A percentile compares a stretch with the other conserved stretches of the same genome.
Evolutionary conservation across 2,113 vertebrate species (phyloP).

Genomic region (Semnornis frantzii): DNA sequence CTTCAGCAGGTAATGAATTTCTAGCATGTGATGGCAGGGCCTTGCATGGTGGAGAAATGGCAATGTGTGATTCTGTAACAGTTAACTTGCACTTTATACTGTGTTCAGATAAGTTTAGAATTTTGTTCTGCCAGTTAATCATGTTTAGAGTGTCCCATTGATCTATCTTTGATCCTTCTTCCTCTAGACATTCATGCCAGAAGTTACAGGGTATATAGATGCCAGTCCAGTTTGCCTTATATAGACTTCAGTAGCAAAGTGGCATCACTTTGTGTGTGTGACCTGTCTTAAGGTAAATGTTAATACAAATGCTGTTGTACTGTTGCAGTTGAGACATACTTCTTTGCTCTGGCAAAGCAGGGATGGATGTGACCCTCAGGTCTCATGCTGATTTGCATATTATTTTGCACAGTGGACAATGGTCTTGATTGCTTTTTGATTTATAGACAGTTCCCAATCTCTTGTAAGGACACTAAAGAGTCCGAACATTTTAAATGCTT

Average conservation of each 20-base stretch:
- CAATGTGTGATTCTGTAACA: not conserved
- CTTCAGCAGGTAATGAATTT: not conserved
- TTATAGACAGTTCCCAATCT: not conserved
- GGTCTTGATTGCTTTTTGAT: not conserved
- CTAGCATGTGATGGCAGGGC: not conserved
- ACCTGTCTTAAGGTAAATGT: not conserved
- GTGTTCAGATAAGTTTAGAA: not conserved
- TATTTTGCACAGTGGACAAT: not conserved
- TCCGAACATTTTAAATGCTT: not conserved
- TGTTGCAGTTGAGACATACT: not conserved
- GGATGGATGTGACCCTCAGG: not conserved
- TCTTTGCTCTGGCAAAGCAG: not conserved
- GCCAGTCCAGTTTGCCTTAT: not conserved
- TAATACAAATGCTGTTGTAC: not conserved
- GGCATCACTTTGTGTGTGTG: not conserved
- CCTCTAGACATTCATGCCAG: not conserved
- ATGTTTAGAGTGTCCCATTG: not conserved
- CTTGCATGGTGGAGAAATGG: not conserved
- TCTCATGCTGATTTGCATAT: not conserved
- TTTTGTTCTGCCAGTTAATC: not conserved
- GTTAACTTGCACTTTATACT: not conserved
- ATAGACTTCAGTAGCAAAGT: not conserved
- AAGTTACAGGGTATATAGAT: not conserved
- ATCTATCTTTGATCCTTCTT: not conserved
- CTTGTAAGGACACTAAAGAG: not conserved